Evolutionary conservation across 2,113 vertebrate genomes (phyloP).

Genomic region (Xiphophorus hellerii): DNA sequence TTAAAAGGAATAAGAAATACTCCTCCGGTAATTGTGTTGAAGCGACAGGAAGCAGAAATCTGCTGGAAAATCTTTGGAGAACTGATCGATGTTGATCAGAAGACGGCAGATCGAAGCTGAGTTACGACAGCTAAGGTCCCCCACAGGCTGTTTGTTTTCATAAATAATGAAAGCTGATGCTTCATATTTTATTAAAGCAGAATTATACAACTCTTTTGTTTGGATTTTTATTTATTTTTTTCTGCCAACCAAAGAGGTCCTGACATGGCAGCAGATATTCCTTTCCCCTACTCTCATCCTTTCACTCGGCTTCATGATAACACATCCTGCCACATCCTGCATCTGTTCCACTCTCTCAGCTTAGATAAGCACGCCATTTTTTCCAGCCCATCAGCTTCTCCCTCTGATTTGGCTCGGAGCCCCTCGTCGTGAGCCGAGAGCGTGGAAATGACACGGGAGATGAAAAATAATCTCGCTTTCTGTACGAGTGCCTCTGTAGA

Average conservation of each 20-base stretch:
- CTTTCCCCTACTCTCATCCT: conserved; percentile 20
- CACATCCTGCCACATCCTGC: conserved; percentile 49
- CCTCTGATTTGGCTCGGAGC: conserved; percentile 46
- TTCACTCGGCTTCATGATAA: conserved; percentile 54
- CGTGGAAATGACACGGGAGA: conserved; percentile 35
- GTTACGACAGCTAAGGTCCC: not conserved
- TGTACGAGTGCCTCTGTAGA: conserved; percentile 33
- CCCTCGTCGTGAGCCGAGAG: conserved; percentile 38
- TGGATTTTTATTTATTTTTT: conserved; percentile 48
- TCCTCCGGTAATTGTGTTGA: conserved; percentile 44
- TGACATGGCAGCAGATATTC: conserved; percentile 28
- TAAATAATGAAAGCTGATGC: conserved; percentile 51
- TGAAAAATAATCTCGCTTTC: conserved; percentile 14
- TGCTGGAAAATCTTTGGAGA: not conserved
- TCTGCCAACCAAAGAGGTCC: not conserved
- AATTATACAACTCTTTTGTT: conserved; percentile 39
- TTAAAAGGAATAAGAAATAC: conserved; percentile 35
- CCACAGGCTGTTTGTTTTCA: not conserved
- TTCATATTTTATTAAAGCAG: conserved; percentile 44
- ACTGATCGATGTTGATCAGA: conserved; percentile 17
- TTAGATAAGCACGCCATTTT: conserved; percentile 51
- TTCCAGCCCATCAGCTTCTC: conserved; percentile 46
- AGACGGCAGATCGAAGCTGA: not conserved
- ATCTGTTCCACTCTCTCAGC: conserved; percentile 49
- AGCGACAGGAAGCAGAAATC: conserved; percentile 20